Conservation (phyloP, 2,797 vertebrate species). For the Hydrophis major region DNA sequence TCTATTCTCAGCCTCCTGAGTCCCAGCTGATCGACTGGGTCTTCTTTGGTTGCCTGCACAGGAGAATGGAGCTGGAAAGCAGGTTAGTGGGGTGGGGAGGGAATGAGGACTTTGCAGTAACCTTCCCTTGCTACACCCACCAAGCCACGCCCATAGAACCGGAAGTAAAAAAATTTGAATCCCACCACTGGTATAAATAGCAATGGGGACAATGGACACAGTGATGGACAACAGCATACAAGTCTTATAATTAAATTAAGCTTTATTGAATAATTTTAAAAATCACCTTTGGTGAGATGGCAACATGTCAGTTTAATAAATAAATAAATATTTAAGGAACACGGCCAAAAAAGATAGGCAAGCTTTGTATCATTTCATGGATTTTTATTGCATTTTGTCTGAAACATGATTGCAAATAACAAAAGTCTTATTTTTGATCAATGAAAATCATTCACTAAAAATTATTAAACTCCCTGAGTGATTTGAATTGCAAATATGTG, state of each 20-base stretch:
- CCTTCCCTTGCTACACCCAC: too few relatives aligned
- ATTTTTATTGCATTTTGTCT: slow-evolving; percentile 50
- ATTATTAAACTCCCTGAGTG: slow-evolving; percentile 68
- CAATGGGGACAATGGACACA: too few relatives aligned
- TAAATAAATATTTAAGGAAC: not conserved
- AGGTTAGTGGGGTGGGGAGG: too few relatives aligned
- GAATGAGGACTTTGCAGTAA: too few relatives aligned
- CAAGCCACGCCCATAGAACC: too few relatives aligned
- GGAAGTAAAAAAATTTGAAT: too few relatives aligned
- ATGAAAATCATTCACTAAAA: slow-evolving; percentile 2
- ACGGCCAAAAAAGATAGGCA: not conserved
- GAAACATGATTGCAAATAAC: slow-evolving; percentile 33
- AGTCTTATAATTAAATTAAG: not conserved
- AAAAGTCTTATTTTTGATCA: slow-evolving; percentile 36
- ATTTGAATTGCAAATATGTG: slow-evolving; percentile 17
- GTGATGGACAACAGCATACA: not conserved
- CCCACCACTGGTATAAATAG: too few relatives aligned
- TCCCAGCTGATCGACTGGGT: too few relatives aligned
- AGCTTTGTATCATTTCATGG: slow-evolving; percentile 36
- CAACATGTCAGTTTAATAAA: not conserved
- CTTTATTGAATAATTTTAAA: not conserved
- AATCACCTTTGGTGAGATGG: not conserved
- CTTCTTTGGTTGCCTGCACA: too few relatives aligned
- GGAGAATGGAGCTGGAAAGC: too few relatives aligned
- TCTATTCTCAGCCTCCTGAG: too few relatives aligned